phyloP scores from a whole-genome alignment of 2,888 invertebrate species.

The Zhengitettix transpicula region DNA sequence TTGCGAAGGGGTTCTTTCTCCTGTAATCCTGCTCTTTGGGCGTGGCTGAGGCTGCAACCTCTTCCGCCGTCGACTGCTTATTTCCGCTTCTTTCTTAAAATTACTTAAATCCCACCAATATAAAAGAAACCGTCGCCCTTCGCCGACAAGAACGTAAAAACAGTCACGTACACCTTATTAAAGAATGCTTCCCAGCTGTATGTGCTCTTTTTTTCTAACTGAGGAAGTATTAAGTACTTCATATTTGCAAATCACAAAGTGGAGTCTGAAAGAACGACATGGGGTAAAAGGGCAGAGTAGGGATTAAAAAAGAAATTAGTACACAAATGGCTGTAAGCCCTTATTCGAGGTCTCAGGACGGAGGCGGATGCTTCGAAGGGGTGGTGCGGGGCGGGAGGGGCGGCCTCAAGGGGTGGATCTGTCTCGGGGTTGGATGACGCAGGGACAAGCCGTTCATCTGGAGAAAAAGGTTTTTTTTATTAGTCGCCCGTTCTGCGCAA shows the following conservation, averaged over 20 bases:
- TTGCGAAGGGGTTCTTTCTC: too few species aligned
- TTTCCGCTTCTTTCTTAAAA: background rate
- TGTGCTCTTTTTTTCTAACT: background rate
- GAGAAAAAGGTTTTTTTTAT: too few species aligned
- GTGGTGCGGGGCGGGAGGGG: background rate
- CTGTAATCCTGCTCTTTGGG: too few species aligned
- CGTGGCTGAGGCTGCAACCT: too few species aligned
- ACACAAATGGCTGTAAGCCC: conserved; percentile 1
- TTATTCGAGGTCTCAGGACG: background rate
- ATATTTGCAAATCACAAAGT: conserved; percentile 1
- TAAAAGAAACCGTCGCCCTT: background rate
- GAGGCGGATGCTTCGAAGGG: background rate
- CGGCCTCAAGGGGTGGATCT: background rate
- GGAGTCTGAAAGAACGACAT: background rate
- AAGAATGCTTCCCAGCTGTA: background rate
- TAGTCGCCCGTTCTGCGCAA: too few species aligned
- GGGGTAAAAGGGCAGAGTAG: background rate
- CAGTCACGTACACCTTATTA: conserved; percentile 2
- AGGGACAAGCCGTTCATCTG: too few species aligned
- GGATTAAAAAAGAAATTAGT: conserved; percentile 3
- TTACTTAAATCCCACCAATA: conserved; percentile 1
- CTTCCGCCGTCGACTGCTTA: too few species aligned
- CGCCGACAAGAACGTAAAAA: background rate
- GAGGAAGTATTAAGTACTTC: background rate
- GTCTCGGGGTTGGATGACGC: background rate